Evolutionary conservation across 2,888 invertebrate species (phyloP).

Genomic region (Drosophila multiciliata): DNA sequence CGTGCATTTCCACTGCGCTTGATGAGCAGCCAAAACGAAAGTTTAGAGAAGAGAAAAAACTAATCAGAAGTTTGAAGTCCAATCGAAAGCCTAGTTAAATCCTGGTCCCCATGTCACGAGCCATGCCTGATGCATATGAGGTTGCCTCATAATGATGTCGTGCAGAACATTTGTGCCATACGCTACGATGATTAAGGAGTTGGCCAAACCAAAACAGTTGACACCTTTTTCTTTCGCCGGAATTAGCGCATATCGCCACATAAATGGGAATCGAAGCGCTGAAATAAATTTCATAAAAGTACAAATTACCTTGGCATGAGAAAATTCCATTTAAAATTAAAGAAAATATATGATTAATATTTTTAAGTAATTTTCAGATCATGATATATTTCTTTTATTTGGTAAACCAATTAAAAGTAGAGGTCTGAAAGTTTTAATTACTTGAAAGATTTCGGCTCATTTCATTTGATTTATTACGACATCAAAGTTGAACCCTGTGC

Average conservation of each 20-base stretch:
- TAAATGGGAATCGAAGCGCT: not conserved
- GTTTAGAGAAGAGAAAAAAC: conserved; percentile 39
- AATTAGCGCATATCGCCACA: conserved; percentile 52
- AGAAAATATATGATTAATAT: not conserved
- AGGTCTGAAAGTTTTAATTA: conserved; percentile 17
- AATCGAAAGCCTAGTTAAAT: conserved; percentile 49
- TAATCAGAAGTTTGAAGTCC: conserved; percentile 60
- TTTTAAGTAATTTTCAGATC: not conserved
- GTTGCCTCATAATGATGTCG: conserved; percentile 77
- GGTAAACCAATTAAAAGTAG: conserved; percentile 22
- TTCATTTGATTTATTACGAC: conserved; percentile 48
- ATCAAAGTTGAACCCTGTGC: conserved; percentile 20
- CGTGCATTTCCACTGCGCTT: conserved; percentile 64
- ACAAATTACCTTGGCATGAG: not conserved
- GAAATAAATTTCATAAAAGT: not conserved
- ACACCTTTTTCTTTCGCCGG: conserved; percentile 62
- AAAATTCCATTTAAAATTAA: not conserved
- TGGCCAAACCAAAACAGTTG: conserved; percentile 49
- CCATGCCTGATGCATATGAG: conserved; percentile 65
- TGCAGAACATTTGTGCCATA: conserved; percentile 68
- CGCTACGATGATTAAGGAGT: conserved; percentile 65
- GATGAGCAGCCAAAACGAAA: conserved; percentile 70
- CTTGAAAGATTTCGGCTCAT: conserved; percentile 18
- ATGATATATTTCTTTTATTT: not conserved
- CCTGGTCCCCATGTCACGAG: conserved; percentile 64